A percentile compares a stretch with the other conserved stretches of the same genome.
Evolutionary conservation across 2,113 vertebrate species (phyloP).

Genomic region (Anoura caudifer): DNA sequence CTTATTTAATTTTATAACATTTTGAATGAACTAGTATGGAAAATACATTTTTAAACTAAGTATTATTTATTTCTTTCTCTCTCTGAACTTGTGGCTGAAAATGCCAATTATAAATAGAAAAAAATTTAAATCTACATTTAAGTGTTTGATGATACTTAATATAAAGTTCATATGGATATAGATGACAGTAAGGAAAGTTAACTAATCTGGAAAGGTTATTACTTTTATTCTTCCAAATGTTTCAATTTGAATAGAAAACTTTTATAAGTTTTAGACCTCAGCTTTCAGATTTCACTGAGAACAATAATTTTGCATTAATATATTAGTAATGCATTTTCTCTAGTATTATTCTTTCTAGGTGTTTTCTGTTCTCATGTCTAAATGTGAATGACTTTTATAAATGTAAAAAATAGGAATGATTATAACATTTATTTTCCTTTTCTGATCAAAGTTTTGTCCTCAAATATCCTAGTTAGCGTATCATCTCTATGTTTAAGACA

Average conservation of each 20-base stretch:
- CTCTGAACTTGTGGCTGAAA: background rate
- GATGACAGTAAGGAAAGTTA: background rate
- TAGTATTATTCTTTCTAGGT: background rate
- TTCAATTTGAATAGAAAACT: background rate
- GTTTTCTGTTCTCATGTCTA: background rate
- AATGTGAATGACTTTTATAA: background rate
- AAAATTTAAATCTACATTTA: background rate
- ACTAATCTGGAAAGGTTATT: background rate
- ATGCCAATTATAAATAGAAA: background rate
- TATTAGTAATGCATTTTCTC: background rate
- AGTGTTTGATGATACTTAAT: background rate
- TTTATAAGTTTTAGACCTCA: background rate
- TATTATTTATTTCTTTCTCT: background rate
- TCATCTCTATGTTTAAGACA: slow-evolving; percentile 34
- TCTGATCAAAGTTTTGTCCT: slow-evolving; percentile 21
- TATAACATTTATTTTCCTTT: slow-evolving; percentile 28
- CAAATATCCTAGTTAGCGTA: background rate
- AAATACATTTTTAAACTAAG: background rate
- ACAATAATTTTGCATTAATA: background rate
- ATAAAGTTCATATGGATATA: background rate
- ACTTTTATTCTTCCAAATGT: background rate
- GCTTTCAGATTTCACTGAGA: background rate
- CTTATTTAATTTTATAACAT: background rate
- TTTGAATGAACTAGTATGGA: slow-evolving; percentile 3
- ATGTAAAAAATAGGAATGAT: background rate